Base-by-base conservation (phyloP, 92 coral and sea anemone species). In the Zoanthus sansibaricus region DNA sequence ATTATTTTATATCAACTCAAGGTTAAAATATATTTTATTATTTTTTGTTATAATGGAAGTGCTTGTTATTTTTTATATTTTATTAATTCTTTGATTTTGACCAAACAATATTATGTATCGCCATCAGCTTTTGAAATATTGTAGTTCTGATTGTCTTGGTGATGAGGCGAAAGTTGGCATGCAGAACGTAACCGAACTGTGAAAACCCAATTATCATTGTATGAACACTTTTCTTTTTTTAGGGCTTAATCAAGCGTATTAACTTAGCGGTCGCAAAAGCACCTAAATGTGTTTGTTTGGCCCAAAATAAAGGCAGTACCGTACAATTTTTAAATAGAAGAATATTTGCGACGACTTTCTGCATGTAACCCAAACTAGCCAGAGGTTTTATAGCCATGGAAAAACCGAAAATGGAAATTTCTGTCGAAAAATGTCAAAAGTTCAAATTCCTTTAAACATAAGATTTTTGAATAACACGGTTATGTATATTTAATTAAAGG, bases 111-210 rank as follows among this genome's bases (percentile, higher is more conserved):
- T 5, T 16, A 62, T 47, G 59, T 48, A 46, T 75, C 58, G 25
- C 59, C 51, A 42, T n/a, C 54, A 75, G 61, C 78, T 45, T n/a
- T 37, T 75, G 18, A 75, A 9, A 51, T 17, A 75, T 47, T 75
- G 58, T 72, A 44, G 59, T 75, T 46, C 7, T 47, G 78, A 48
- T 13, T 3, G 31, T 46, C 58, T 75, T n/a, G 7, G 13, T 16
- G 78, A 75, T 46, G 47, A 45, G 9, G 5, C 9, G 3, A 58
- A 14, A 58, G 66, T 12, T 58, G 20, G 66, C 66, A 58, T 58
- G 66, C 69, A 18, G 17, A 17, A 9, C n/a, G n/a, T n/a, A n/a
- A n/a, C 8, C 20, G n/a, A 62, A 7, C 21, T 17, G 69, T 17
- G 69, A 20, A 49, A 7, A 62, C 42, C 42, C 42, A 37, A 37